phyloP scores from a whole-genome alignment of 2,113 vertebrate species.

The Circaetus cinerascens region DNA sequence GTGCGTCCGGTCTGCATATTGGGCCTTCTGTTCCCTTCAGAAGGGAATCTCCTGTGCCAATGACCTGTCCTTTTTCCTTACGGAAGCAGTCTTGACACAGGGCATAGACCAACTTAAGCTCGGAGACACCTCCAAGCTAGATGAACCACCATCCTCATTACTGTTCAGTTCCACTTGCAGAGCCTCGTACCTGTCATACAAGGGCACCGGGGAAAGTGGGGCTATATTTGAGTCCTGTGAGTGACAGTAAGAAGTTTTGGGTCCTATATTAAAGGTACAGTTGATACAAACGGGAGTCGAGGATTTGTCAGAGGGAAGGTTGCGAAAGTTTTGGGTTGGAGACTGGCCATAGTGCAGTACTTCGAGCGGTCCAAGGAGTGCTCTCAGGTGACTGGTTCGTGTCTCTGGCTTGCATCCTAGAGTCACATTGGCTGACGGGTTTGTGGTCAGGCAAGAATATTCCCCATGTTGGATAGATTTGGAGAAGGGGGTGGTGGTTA shows the following conservation, averaged over 20 bases:
- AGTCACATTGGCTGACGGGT: fast-evolving
- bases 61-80: too few relatives aligned
- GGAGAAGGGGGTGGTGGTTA: not conserved
- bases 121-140: too few relatives aligned
- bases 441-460: not conserved
- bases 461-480: not conserved
- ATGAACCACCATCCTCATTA: too few relatives aligned
- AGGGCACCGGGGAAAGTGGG: too few relatives aligned
- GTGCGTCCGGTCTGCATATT: too few relatives aligned
- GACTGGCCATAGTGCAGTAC: not conserved
- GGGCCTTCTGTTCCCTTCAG: too few relatives aligned
- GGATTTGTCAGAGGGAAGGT: not conserved
- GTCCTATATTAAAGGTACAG: not conserved
- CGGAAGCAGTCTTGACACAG: too few relatives aligned
- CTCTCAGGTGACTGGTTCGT: not conserved
- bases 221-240: not conserved
- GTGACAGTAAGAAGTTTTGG: not conserved
- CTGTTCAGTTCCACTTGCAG: too few relatives aligned
- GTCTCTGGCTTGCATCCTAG: not conserved
- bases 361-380: not conserved
- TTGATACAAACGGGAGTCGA: not conserved
- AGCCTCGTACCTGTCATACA: too few relatives aligned
- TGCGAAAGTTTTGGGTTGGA: not conserved
- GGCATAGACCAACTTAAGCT: too few relatives aligned
- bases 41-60: too few relatives aligned